Conservation (phyloP, 2,113 vertebrate species). For the Hyperopisus bebe region DNA sequence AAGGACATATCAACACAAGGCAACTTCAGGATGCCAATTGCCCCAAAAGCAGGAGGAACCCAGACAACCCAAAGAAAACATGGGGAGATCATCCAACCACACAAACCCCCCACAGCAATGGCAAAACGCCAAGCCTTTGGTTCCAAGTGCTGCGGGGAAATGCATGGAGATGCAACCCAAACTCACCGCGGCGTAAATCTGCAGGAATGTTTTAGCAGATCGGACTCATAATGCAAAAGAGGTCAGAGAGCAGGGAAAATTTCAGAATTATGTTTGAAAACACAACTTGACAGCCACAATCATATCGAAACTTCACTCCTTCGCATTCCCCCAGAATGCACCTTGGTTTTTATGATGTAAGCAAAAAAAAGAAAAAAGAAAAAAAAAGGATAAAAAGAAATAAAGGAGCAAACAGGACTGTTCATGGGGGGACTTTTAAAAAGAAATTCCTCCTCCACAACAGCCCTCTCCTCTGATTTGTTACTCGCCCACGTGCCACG, state of each 20-base stretch:
- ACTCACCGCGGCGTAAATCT: neutral
- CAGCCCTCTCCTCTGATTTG: neutral
- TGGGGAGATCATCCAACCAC: neutral
- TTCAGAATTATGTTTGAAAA: neutral
- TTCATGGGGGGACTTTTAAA: slow-evolving; percentile 9
- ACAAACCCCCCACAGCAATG: neutral
- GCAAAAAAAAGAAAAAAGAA: no score
- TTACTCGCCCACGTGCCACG: neutral
- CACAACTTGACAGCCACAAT: neutral
- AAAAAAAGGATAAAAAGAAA: neutral
- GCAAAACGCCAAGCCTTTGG: neutral
- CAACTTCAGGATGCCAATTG: neutral
- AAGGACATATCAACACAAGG: neutral
- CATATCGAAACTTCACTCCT: neutral
- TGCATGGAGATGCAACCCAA: neutral
- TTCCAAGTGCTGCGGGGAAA: neutral
- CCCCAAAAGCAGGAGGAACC: neutral
- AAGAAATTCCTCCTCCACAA: slow-evolving; percentile 1
- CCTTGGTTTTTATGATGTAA: neutral
- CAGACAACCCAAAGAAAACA: neutral
- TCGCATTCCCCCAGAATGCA: neutral
- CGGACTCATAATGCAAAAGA: neutral
- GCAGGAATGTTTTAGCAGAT: neutral
- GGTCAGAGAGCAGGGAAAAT: slow-evolving; percentile 2
- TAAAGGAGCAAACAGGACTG: neutral